A percentile compares a stretch with the other conserved stretches of the same genome.
phyloP scores from a whole-genome alignment of 64 coral and sea anemone species.

The Orbicella faveolata region DNA sequence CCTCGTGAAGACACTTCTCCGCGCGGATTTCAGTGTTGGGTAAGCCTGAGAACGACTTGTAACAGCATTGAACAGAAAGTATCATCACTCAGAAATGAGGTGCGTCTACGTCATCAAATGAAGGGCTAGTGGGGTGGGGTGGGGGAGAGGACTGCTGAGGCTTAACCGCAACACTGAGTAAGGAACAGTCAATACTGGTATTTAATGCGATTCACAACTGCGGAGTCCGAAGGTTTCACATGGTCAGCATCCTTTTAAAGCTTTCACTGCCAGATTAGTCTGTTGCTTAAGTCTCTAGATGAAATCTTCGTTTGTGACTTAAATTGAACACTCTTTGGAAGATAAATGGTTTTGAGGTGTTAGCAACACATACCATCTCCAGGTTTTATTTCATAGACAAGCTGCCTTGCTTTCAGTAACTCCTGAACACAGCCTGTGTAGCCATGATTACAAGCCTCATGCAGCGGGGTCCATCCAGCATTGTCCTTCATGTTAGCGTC shows the following conservation, averaged over 20 bases:
- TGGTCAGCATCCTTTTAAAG: too few species aligned
- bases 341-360: background rate
- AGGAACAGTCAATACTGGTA: too few species aligned
- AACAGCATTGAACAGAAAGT: background rate
- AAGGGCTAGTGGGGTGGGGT: too few species aligned
- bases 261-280: too few species aligned
- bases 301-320: background rate
- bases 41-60: background rate
- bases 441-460: slow-evolving; percentile 97
- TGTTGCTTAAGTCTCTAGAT: too few species aligned
- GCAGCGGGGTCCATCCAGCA: slow-evolving; percentile 91
- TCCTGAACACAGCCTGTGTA: slow-evolving; percentile 67
- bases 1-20: too few species aligned
- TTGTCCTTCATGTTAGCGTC: slow-evolving; percentile 85
- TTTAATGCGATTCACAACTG: too few species aligned
- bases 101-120: background rate
- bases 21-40: background rate
- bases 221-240: too few species aligned
- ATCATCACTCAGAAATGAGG: background rate
- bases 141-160: too few species aligned
- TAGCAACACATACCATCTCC: slow-evolving; percentile 28
- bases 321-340: background rate
- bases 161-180: too few species aligned
- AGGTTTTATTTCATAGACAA: slow-evolving; percentile 24
- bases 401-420: slow-evolving; percentile 64